phyloP scores from a whole-genome alignment of 2,888 invertebrate species.

The Conchocele bisecta region DNA sequence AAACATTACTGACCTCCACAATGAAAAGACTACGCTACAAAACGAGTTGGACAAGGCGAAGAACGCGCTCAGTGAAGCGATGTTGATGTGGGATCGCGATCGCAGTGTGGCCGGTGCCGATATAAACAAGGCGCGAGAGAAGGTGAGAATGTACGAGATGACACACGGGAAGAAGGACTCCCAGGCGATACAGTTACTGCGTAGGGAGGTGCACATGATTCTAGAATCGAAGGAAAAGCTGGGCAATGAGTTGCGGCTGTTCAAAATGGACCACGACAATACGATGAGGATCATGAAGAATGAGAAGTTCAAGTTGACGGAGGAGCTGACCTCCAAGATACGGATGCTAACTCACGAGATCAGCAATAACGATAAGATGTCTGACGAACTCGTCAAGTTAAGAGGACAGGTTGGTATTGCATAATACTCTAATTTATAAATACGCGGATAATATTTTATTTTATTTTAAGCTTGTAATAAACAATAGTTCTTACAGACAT shows the following conservation, averaged over 20 bases:
- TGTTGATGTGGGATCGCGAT: constrained; percentile 71
- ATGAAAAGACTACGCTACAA: constrained; percentile 66
- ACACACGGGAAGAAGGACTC: constrained; percentile 61
- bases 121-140: constrained; percentile 64
- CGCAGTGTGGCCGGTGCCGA: constrained; percentile 63
- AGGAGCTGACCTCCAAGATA: constrained; percentile 68
- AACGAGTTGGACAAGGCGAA: constrained; percentile 69
- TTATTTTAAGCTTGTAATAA: too few relatives aligned
- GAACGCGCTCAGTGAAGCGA: constrained; percentile 68
- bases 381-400: constrained; percentile 57
- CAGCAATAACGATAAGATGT: constrained; percentile 64
- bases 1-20: constrained; percentile 70
- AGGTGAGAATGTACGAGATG: constrained; percentile 65
- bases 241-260: constrained; percentile 66
- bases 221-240: constrained; percentile 76
- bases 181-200: constrained; percentile 65
- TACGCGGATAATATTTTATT: too few relatives aligned
- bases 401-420: constrained; percentile 63
- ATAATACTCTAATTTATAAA: too few relatives aligned
- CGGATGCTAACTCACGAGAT: constrained; percentile 65
- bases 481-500: too few relatives aligned
- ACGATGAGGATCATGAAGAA: constrained; percentile 61
- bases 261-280: constrained; percentile 69
- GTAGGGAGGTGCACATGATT: constrained; percentile 75
- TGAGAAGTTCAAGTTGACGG: constrained; percentile 71